phyloP scores from a whole-genome alignment of 1,140 invertebrate genomes.

The Heliconius hermathena region DNA sequence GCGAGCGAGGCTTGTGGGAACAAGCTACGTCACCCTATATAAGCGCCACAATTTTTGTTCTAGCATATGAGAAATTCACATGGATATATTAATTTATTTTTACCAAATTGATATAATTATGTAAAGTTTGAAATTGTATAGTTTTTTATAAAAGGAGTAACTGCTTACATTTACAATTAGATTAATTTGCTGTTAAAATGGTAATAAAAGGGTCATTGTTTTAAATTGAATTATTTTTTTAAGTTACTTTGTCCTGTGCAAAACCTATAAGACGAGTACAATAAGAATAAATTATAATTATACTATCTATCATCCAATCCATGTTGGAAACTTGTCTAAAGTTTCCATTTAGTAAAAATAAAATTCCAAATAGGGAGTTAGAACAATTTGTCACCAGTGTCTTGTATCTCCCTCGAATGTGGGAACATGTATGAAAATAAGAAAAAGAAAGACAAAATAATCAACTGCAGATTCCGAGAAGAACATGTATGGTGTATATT shows the following conservation, averaged over 20 bases:
- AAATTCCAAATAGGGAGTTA: background rate
- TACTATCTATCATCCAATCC: background rate
- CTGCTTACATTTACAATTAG: background rate
- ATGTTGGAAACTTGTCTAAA: background rate
- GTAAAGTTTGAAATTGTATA: background rate
- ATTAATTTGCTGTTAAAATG: background rate
- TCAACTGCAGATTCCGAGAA: background rate
- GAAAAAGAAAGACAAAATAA: background rate
- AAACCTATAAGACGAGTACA: background rate
- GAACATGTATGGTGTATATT: slow-evolving; percentile 27
- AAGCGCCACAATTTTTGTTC: slow-evolving; percentile 33
- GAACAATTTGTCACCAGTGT: background rate
- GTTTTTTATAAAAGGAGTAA: background rate
- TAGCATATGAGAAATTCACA: background rate
- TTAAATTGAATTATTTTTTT: background rate
- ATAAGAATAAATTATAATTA: background rate
- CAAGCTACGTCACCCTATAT: slow-evolving; percentile 33
- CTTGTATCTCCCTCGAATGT: background rate
- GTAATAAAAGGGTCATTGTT: background rate
- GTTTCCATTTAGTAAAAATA: background rate
- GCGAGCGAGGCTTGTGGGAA: slow-evolving; percentile 29
- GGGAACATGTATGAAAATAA: slow-evolving; percentile 5
- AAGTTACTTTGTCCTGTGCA: background rate
- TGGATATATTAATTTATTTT: slow-evolving; percentile 5
- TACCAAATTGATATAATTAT: slow-evolving; percentile 5